Evolutionary conservation across 1,140 invertebrate species (phyloP), one percentile per base, ranked within the genome.

Genomic region (Riptortus pedestris): DNA sequence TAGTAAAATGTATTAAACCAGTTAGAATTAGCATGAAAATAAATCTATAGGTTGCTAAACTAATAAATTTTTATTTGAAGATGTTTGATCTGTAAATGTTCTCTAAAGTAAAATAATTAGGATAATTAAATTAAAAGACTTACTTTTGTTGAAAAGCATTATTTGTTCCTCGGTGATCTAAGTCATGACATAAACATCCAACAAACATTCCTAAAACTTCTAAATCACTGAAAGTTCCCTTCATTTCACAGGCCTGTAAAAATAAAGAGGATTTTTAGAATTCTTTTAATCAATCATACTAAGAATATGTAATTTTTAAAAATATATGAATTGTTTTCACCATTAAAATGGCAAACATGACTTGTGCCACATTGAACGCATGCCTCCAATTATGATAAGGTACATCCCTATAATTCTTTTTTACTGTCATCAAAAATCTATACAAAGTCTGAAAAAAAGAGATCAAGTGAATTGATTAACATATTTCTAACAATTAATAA

Each of bases 361-460:
- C 79, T 71, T 84, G 82, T 33, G 80, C 78, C 27, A 84, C 83
- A 71, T 84, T 83, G 71, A 85, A 83, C 12, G 82, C 83, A 72
- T 83, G 82, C 68, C 82, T 74, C 84, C 84, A 85, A 71, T 85
- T 85, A 70, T 86, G 84, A 69, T 86, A 86, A 2, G 81, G 81
- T 0, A 86, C 83, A 62, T 81, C 79, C 22, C 84, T 72, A 71
- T 86, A 86, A 72, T 86, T 86, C 69, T 84, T 84, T 71, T 83
- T 83, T 11, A 86, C 82, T 66, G 79, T 83, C 47, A 82, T 74
- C 2, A 84, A 72, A 79, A 83, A 85, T 51, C 77, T 70, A 66
- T 77, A 79, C 38, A 79, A 67, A 48, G 71, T 71, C 72, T 73
- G 68, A 20, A 69, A 72, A 14, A 58, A 38, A 57, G 27, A 61